Percentiles rank a stretch among this genome's conserved stretches.
Conservation (phyloP, 2,888 invertebrate species). For the Brachyopa scutellaris region DNA sequence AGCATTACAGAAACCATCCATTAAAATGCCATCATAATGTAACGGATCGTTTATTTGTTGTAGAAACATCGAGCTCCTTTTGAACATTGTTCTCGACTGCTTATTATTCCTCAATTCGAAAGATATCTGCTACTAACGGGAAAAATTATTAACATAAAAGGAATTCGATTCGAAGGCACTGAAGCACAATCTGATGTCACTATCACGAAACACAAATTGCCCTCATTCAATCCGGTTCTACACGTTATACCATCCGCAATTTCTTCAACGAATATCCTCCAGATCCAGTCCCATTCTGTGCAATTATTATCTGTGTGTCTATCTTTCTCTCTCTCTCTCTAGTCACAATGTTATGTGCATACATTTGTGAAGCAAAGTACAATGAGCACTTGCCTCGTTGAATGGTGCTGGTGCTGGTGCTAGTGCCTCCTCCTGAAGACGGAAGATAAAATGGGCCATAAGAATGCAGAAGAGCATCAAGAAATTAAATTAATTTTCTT, state of each 20-base stretch:
- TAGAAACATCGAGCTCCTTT: too few relatives aligned
- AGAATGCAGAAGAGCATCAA: slow-evolving; percentile 57
- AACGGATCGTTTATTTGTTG: too few relatives aligned
- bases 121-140: background rate
- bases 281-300: background rate
- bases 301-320: slow-evolving; percentile 46
- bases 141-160: slow-evolving; percentile 41
- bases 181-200: slow-evolving; percentile 34
- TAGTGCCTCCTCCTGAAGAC: slow-evolving; percentile 46
- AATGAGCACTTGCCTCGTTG: slow-evolving; percentile 44
- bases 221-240: slow-evolving; percentile 33
- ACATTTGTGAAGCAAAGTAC: slow-evolving; percentile 27
- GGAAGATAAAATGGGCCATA: slow-evolving; percentile 49
- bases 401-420: too few relatives aligned
- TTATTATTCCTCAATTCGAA: too few relatives aligned
- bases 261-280: slow-evolving; percentile 5
- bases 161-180: slow-evolving; percentile 35
- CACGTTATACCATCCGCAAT: slow-evolving; percentile 2
- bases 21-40: too few relatives aligned
- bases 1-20: too few relatives aligned
- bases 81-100: too few relatives aligned
- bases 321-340: background rate
- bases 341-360: slow-evolving; percentile 9
- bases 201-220: slow-evolving; percentile 47
- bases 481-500: slow-evolving; percentile 63